Conservation (phyloP, 2,113 vertebrate species). For the Camelus dromedarius region DNA sequence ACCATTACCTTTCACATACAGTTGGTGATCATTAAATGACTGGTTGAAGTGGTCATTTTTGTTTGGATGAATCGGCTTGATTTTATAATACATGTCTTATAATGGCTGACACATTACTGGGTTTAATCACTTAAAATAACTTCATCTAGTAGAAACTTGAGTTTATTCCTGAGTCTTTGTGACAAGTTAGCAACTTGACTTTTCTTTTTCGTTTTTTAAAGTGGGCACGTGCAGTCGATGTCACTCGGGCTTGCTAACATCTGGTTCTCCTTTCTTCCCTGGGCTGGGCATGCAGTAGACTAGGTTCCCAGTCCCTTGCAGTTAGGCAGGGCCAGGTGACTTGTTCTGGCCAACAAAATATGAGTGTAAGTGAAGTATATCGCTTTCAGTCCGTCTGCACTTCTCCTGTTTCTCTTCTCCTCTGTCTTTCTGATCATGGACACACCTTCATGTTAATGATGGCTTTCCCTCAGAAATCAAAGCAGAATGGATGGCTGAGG, state of each 20-base stretch:
- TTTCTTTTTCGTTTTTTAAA: background rate
- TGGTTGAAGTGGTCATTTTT: constrained; percentile 14
- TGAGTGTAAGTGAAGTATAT: background rate
- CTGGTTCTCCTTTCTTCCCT: background rate
- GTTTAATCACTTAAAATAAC: constrained; percentile 24
- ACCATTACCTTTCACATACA: background rate
- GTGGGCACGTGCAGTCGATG: background rate
- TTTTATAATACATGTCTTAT: background rate
- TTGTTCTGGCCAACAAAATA: background rate
- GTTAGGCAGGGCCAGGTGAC: background rate
- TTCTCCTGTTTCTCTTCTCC: background rate
- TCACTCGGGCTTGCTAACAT: background rate
- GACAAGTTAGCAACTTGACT: background rate
- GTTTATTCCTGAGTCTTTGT: constrained; percentile 39
- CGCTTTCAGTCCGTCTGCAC: background rate
- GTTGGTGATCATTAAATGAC: background rate
- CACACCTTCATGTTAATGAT: background rate
- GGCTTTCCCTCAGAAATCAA: background rate
- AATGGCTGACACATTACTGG: background rate
- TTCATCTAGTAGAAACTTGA: background rate
- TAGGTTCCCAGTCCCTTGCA: background rate
- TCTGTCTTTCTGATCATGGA: background rate
- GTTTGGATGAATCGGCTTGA: background rate
- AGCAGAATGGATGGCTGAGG: background rate
- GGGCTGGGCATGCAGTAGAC: background rate